These are phyloP conservation scores for Cossypha dichroa DNA, from an alignment of 2,797 vertebrate genomes.

Conservation along the genomic window DNA sequence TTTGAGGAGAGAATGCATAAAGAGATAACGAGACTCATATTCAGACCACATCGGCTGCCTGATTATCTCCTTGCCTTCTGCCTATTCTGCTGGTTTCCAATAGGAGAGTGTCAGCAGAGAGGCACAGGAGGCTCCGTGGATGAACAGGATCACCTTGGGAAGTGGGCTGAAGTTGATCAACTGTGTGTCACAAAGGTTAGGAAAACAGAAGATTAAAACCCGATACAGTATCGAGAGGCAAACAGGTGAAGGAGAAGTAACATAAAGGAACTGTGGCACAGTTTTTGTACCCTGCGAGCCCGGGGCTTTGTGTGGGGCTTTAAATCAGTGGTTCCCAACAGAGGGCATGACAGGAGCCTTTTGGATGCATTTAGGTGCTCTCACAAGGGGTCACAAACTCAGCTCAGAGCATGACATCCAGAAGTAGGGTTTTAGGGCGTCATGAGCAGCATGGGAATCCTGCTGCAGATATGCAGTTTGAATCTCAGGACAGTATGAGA, in stretches of 20 bases:
- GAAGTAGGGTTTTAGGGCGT: neutral
- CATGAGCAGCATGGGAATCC: neutral
- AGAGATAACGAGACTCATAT: slow-evolving; percentile 69
- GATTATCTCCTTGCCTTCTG: slow-evolving; percentile 63
- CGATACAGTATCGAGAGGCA: neutral
- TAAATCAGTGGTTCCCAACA: neutral
- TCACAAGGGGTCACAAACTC: neutral
- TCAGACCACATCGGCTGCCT: slow-evolving; percentile 60
- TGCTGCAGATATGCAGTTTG: neutral
- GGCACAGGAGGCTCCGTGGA: neutral
- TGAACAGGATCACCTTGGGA: neutral
- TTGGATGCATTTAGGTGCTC: neutral
- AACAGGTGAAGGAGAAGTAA: neutral
- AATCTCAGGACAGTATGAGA: neutral
- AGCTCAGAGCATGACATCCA: neutral
- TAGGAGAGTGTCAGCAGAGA: neutral
- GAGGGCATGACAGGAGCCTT: neutral
- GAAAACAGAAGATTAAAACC: neutral
- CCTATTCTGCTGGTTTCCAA: slow-evolving; percentile 19
- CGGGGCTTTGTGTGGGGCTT: neutral
- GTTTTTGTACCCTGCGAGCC: neutral
- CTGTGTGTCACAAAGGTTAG: neutral
- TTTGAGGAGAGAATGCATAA: slow-evolving; percentile 73
- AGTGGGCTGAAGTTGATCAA: slow-evolving; percentile 1
- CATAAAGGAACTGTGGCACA: neutral